phyloP scores from a whole-genome alignment of 2,113 vertebrate species.

The Alectura lathami region DNA sequence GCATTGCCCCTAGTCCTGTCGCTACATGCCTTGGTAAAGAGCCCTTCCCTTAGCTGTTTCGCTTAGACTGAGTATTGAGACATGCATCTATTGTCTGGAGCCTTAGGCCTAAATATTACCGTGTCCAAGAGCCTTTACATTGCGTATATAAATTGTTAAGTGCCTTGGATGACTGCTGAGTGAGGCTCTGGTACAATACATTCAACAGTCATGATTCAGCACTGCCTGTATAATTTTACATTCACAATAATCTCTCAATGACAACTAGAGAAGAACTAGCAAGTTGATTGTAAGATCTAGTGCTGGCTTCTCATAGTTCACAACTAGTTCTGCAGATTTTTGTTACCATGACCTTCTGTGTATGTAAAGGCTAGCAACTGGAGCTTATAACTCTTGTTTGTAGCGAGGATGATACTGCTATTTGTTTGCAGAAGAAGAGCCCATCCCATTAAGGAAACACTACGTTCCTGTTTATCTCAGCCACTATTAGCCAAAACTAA shows the following conservation, averaged over 20 bases:
- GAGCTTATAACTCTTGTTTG: background rate
- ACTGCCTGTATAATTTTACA: background rate
- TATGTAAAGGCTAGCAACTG: background rate
- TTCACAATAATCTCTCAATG: background rate
- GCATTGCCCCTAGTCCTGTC: background rate
- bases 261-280: background rate
- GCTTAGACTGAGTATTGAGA: background rate
- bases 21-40: background rate
- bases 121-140: background rate
- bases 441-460: background rate
- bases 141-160: background rate
- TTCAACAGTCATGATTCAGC: background rate
- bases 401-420: background rate
- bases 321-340: background rate
- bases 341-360: background rate
- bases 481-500: background rate
- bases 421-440: background rate
- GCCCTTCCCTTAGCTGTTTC: background rate
- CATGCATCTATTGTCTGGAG: background rate
- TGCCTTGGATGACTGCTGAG: background rate
- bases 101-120: background rate
- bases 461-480: background rate
- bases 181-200: rapidly evolving
- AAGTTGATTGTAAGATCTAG: background rate
- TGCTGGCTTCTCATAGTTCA: background rate